Conservation (phyloP, 1,140 invertebrate species). For the Aphelenchoides fujianensis region DNA sequence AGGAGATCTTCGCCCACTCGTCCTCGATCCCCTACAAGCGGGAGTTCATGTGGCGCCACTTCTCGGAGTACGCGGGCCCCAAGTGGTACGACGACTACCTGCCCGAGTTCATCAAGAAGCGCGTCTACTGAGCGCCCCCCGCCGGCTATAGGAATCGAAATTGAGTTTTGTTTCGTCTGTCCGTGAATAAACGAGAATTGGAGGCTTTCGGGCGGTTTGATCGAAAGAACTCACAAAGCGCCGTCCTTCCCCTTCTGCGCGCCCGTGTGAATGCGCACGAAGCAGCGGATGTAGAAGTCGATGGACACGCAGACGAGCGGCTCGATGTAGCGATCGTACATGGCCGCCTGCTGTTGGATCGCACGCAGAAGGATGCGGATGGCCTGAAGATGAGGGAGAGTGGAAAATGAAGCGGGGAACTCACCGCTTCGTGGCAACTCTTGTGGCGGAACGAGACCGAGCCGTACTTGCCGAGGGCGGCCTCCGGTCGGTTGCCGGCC, state of each 20-base stretch:
- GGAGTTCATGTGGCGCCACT: conserved; percentile 41
- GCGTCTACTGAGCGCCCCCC: conserved; percentile 33
- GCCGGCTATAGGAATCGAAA: background rate
- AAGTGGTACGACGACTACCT: conserved; percentile 55
- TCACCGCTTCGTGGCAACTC: conserved; percentile 89
- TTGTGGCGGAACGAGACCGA: conserved; percentile 79
- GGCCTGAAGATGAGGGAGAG: conserved; percentile 67
- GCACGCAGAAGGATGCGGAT: conserved; percentile 84
- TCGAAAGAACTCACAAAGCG: conserved; percentile 68
- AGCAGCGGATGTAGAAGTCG: conserved; percentile 94
- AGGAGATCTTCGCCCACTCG: conserved; percentile 50
- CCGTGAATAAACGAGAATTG: conserved; percentile 26
- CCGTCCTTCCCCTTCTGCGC: conserved; percentile 79
- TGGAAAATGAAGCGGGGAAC: background rate
- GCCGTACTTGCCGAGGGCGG: conserved; percentile 90
- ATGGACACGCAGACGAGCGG: conserved; percentile 85
- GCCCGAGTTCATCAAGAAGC: conserved; percentile 31
- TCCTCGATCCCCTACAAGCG: background rate
- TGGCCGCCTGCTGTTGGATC: conserved; percentile 83
- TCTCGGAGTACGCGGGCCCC: conserved; percentile 48
- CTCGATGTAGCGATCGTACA: conserved; percentile 85
- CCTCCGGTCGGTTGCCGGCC: conserved; percentile 89
- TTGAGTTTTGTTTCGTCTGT: background rate
- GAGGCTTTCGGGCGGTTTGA: background rate
- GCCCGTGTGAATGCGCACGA: conserved; percentile 79